These are phyloP conservation scores for Argopecten irradians DNA, from an alignment of 1,140 invertebrate species.

Conservation along the genomic window DNA sequence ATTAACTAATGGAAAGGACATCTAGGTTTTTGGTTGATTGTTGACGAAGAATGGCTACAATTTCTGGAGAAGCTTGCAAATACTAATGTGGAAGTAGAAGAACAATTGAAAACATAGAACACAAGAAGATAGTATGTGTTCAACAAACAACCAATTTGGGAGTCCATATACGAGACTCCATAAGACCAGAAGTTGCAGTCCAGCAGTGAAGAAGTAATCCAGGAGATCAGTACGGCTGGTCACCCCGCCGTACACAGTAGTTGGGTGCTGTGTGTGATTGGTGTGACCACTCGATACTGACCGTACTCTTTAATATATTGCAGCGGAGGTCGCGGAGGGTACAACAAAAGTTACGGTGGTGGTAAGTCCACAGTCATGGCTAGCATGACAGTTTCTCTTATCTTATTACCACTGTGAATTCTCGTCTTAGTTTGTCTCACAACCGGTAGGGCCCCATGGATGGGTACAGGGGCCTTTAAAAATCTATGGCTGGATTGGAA, in stretches of 20 bases:
- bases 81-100: not conserved
- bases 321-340: conserved; percentile 71
- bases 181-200: not conserved
- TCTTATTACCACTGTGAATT: conserved; percentile 32
- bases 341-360: conserved; percentile 70
- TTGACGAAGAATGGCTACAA: not conserved
- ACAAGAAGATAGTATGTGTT: not conserved
- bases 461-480: not conserved
- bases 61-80: not conserved
- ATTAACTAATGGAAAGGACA: not conserved
- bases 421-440: conserved; percentile 24
- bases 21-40: not conserved
- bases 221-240: conserved; percentile 26
- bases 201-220: not conserved
- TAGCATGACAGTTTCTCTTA: conserved; percentile 41
- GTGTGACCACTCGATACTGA: conserved; percentile 28
- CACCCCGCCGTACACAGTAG: conserved; percentile 25
- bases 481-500: too few species aligned
- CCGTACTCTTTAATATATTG: conserved; percentile 57
- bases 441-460: not conserved
- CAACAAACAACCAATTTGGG: not conserved
- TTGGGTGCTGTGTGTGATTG: conserved; percentile 24
- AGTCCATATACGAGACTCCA: not conserved
- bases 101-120: not conserved
- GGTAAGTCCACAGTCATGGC: conserved; percentile 63